Evolutionary conservation across 2,888 invertebrate species (phyloP).

Genomic region (Syrphus vitripennis): DNA sequence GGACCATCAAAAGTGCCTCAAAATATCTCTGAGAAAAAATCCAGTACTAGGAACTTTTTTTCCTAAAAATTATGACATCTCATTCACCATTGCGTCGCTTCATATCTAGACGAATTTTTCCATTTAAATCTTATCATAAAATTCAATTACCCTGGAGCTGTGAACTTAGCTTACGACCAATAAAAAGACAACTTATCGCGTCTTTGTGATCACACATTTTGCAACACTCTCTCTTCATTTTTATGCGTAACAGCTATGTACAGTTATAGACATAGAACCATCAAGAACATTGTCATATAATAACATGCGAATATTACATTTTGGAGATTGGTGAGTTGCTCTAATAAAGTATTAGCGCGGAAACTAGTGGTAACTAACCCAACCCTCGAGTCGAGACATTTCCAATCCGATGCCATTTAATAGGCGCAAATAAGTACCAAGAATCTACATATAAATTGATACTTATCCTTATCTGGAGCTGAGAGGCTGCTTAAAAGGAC

Average conservation of each 20-base stretch:
- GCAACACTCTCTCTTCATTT: conserved; percentile 2
- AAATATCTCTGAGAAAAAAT: background rate
- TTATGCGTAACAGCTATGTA: no score
- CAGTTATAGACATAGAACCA: background rate
- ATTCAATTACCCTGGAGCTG: conserved; percentile 73
- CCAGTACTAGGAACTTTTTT: background rate
- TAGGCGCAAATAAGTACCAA: conserved; percentile 62
- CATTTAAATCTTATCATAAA: conserved; percentile 73
- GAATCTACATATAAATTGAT: conserved; percentile 70
- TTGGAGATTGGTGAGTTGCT: conserved; percentile 32
- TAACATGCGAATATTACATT: conserved; percentile 27
- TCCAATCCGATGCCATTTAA: conserved; percentile 60
- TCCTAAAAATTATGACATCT: conserved; percentile 13
- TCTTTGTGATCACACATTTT: conserved; percentile 57
- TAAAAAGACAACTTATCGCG: conserved; percentile 60
- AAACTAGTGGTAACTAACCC: conserved; percentile 68
- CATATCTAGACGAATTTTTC: conserved; percentile 67
- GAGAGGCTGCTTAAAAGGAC: conserved; percentile 54
- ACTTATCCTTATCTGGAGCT: conserved; percentile 56
- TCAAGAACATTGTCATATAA: conserved; percentile 13
- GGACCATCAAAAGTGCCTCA: background rate
- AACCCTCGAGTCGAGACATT: conserved; percentile 19
- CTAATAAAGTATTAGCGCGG: conserved; percentile 51
- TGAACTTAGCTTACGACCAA: conserved; percentile 70
- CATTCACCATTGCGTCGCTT: conserved; percentile 20